A percentile compares a stretch with the other conserved stretches of the same genome.
phyloP scores from a whole-genome alignment of 2,113 vertebrate species.

The Caranx melampygus region DNA sequence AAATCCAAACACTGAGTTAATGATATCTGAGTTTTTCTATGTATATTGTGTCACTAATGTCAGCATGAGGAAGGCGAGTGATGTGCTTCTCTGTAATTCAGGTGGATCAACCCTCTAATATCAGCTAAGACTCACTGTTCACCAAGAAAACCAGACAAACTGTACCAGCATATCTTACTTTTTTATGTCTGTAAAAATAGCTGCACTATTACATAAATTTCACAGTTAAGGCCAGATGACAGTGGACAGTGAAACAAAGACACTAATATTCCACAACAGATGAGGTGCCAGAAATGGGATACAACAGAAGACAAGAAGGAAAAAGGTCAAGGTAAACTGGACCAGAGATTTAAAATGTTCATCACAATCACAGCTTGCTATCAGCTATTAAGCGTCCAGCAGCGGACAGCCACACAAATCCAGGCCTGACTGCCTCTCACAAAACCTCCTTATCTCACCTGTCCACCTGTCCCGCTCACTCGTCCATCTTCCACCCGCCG shows the following conservation, averaged over 20 bases:
- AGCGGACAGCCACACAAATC: constrained; percentile 80
- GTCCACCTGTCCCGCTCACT: constrained; percentile 83
- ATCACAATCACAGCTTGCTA: constrained; percentile 82
- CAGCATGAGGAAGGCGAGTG: neutral
- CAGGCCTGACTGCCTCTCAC: constrained; percentile 78
- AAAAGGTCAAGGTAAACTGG: constrained; percentile 81
- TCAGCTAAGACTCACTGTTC: neutral
- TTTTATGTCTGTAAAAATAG: constrained; percentile 52
- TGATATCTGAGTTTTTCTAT: neutral
- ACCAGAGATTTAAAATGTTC: constrained; percentile 83
- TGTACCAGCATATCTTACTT: constrained; percentile 50
- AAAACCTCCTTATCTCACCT: constrained; percentile 85
- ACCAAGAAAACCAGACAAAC: neutral
- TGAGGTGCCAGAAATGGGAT: constrained; percentile 52
- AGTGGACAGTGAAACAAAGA: constrained; percentile 60
- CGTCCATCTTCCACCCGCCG: constrained; percentile 79
- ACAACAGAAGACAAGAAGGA: constrained; percentile 66
- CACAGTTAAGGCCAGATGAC: constrained; percentile 35
- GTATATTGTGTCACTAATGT: neutral
- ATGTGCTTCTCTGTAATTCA: neutral
- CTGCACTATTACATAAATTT: constrained; percentile 49
- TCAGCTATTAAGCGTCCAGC: constrained; percentile 84
- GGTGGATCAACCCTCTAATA: constrained; percentile 10
- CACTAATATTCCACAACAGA: constrained; percentile 63
- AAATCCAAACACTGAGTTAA: neutral